Percentiles rank a stretch among this genome's conserved stretches.
These are phyloP conservation scores for Drosophila subpulchrella DNA, from an alignment of 1,140 invertebrate species.

Conservation along the genomic window DNA sequence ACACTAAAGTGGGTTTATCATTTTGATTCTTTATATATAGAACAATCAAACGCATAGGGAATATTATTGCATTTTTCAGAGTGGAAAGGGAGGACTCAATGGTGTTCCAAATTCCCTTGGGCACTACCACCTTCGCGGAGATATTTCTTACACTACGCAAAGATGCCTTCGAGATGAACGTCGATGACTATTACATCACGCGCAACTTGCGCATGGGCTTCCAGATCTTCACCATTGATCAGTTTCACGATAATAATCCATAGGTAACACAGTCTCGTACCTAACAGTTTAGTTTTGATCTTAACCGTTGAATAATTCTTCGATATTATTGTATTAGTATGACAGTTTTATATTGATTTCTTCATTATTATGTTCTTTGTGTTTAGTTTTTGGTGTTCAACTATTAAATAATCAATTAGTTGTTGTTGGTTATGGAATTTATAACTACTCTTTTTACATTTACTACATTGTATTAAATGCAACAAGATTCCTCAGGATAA, in stretches of 20 bases:
- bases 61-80: slow-evolving; percentile 17
- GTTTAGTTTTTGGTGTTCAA: not conserved
- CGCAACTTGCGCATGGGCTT: slow-evolving; percentile 37
- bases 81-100: slow-evolving; percentile 20
- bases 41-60: not conserved
- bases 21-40: not conserved
- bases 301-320: not conserved
- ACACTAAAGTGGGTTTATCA: slow-evolving; percentile 33
- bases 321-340: not conserved
- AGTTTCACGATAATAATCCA: not conserved
- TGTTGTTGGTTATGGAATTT: no score
- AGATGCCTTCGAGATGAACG: slow-evolving; percentile 63
- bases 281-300: not conserved
- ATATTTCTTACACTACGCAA: slow-evolving; percentile 53
- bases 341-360: no score
- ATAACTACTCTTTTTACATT: no score
- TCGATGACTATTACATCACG: slow-evolving; percentile 65
- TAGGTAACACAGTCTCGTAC: not conserved
- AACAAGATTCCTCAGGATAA: no score
- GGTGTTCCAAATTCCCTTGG: slow-evolving; percentile 37
- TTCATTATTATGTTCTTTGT: not conserved
- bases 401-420: no score
- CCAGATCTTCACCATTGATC: not conserved
- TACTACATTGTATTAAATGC: no score
- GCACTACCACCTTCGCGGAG: slow-evolving; percentile 37